Base-by-base conservation (phyloP, 2,113 vertebrate species). In the Pelecanus crispus region DNA sequence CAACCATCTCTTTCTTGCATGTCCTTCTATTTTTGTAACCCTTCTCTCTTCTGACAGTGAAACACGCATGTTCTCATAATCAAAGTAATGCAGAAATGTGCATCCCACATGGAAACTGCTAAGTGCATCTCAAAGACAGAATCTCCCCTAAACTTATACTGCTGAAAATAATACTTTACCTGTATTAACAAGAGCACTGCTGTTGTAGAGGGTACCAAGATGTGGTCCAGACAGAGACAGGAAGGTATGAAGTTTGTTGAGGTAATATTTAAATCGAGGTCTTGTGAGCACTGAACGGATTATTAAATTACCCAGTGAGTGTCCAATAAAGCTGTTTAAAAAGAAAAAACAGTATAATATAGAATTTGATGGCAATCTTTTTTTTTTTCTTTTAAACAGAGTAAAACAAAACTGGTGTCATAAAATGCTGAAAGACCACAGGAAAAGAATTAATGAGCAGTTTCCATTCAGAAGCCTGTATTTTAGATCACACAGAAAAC, bases 151-250 rank as follows among this genome's bases (percentile, higher is more conserved):
- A 92, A 42, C 2, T 53, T 36, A 29, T 6, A 61, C 26, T 52
- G 62, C 20, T 17, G 73, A 92, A 88, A 63, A 75, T 34, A 73
- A 59, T 13, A 66, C 18, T 32, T 97, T 96, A 99, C 99, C 99
- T 97, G 99, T 99, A 97, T 99, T 99, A 96, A 99, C 99, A 85
- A 99, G 98, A 94, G 99, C 98, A 82, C 99, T 99, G 97, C 99
- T 99, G 98, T 99, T 99, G 97, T 99, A 99, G 67, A 99, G 98
- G 12, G 99, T 99, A 91, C 99, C 99, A 55, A 99, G 98, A 94
- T 99, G 99, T 96, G 99, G 99, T 93, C 99, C 99, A 96, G 99
- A 99, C 49, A 99, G 98, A 62, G 99, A 99, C 4, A 99, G 98
- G 97, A 99, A 99, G 50, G 99, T 99, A 88, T 99, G 99, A 94